phyloP scores from a whole-genome alignment of 2,113 vertebrate species.

The Abramis brama region DNA sequence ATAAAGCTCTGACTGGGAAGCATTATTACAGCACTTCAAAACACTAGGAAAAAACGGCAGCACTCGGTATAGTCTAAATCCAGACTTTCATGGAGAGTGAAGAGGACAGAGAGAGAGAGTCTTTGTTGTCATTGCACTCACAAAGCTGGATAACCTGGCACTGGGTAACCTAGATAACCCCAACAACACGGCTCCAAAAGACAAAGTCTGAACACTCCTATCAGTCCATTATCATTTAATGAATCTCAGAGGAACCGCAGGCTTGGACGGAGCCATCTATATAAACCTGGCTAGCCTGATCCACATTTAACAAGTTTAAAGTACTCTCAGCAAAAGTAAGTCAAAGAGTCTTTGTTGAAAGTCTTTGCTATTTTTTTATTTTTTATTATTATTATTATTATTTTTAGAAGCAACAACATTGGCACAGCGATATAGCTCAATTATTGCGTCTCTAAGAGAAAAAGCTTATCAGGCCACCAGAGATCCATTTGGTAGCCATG shows the following conservation, averaged over 20 bases:
- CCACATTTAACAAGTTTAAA: constrained; percentile 41
- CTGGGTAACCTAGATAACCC: constrained; percentile 36
- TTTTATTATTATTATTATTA: constrained; percentile 6
- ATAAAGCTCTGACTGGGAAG: constrained; percentile 14
- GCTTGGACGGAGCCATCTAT: constrained; percentile 38
- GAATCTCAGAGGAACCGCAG: constrained; percentile 39
- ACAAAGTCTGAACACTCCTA: constrained; percentile 48
- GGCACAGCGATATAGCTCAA: constrained; percentile 4
- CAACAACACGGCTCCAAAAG: constrained; percentile 37
- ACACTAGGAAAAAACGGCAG: not conserved
- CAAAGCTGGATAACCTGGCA: constrained; percentile 35
- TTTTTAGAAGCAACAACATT: constrained; percentile 11
- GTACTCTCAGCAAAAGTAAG: constrained; percentile 21
- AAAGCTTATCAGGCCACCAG: constrained; percentile 7
- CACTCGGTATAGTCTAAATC: not conserved
- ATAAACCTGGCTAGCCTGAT: constrained; percentile 36
- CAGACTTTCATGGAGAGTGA: constrained; percentile 21
- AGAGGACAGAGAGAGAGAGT: not conserved
- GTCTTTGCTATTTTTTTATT: constrained; percentile 16
- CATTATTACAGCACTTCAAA: constrained; percentile 14
- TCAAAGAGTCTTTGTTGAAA: not conserved
- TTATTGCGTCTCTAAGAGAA: constrained; percentile 4
- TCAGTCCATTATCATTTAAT: constrained; percentile 50
- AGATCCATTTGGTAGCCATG: constrained; percentile 35
- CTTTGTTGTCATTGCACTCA: constrained; percentile 1